Base-by-base conservation (phyloP, 2,113 vertebrate genomes). In the Thomomys bottae region DNA sequence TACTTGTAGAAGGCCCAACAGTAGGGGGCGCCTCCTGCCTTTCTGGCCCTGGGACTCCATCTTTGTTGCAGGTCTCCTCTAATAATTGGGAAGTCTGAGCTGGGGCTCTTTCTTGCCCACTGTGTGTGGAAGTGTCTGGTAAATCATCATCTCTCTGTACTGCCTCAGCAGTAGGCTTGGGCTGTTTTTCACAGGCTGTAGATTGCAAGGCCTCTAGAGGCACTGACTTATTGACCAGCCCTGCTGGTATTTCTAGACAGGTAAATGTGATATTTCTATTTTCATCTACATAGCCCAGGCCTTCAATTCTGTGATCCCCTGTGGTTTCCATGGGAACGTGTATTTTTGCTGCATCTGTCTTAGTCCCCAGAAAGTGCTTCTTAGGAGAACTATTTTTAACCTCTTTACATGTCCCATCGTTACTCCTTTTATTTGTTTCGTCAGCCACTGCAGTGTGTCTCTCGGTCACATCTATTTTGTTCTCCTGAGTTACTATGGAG, bases 251-350 rank as follows among this genome's bases (percentile, higher is more conserved):
- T 42, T n/a, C 86, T 6, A 8, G 0, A 24, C 97, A 96, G 1
- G 97, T 95, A 88, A 61, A 93, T n/a, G 94, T 97, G 59, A 98
- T 94, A n/a, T 98, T 98, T 67, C 97, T 98, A 94, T 98, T 98
- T 42, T 98, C 98, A 8, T 98, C 98, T 4, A 98, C 90, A 9
- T 92, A 70, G 17, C 87, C 94, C 21, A 34, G 32, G 68, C 64
- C 94, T 77, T 30, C 97, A 77, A 73, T 0, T 2, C 32, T 90
- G 10, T 26, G 45, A 0, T 38, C 61, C 82, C 78, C 15, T 78
- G 71, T 77, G 12, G 96, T 40, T 38, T 75, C 93, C 64, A 78
- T 0, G 3, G 94, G 67, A 88, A 94, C 90, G 77, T 80, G 95
- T 8, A 6, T 96, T 73, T 94, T 68, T 0, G 66, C 32, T 76